Evolutionary conservation across 23 tunicate genomes (phyloP).

Genomic region (Styela clava): DNA sequence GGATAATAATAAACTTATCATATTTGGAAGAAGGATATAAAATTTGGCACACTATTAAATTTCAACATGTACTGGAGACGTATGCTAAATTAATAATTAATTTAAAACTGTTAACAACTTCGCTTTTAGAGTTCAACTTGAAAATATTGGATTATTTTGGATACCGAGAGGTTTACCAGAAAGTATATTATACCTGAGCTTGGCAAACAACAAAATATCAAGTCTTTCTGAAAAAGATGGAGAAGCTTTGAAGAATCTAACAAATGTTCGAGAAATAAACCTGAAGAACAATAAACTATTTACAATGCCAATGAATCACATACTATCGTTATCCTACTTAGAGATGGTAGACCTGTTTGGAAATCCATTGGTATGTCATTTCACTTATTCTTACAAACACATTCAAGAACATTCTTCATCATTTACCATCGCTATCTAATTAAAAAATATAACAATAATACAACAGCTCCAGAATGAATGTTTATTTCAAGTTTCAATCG

Average conservation of each 20-base stretch:
- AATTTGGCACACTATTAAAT: too few relatives aligned
- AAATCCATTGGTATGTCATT: slow-evolving; percentile 69
- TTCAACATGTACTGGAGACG: too few relatives aligned
- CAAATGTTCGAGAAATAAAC: slow-evolving; percentile 31
- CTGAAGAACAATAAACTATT: slow-evolving; percentile 31
- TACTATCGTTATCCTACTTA: slow-evolving; percentile 26
- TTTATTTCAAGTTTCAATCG: too few relatives aligned
- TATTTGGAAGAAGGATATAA: too few relatives aligned
- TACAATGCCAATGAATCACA: slow-evolving; percentile 29
- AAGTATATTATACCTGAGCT: slow-evolving; percentile 16
- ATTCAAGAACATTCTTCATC: too few relatives aligned
- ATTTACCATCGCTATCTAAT: too few relatives aligned
- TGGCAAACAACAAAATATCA: slow-evolving; percentile 49
- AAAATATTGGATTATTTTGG: slow-evolving; percentile 27
- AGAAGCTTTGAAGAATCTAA: slow-evolving; percentile 32
- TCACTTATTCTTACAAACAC: too few relatives aligned
- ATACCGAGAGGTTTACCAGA: slow-evolving; percentile 67
- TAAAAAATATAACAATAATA: too few relatives aligned
- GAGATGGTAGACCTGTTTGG: slow-evolving; percentile 17
- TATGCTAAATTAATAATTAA: too few relatives aligned
- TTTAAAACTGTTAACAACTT: too few relatives aligned
- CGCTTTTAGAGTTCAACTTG: slow-evolving; percentile 52
- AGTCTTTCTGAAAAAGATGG: slow-evolving; percentile 30
- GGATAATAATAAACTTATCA: too few relatives aligned
- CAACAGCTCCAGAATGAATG: too few relatives aligned